Percentiles rank a stretch among this genome's conserved stretches.
phyloP scores from a whole-genome alignment of 1,140 invertebrate species.

The Saccostrea glomerata region DNA sequence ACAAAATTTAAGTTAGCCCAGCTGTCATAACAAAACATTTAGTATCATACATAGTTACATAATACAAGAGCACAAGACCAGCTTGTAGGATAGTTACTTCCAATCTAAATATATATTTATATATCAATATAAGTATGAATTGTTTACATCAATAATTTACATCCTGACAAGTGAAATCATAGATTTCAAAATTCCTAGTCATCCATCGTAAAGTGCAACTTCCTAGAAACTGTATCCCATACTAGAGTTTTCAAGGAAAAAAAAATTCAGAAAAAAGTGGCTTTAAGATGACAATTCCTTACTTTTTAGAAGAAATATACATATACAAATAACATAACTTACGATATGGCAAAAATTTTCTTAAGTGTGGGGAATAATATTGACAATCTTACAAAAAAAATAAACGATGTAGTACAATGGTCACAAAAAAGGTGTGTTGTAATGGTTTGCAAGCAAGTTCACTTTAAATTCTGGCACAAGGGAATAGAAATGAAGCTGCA shows the following conservation, averaged over 20 bases:
- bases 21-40: conserved; percentile 26
- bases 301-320: not conserved
- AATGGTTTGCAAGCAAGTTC: conserved; percentile 15
- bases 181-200: not conserved
- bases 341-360: not conserved
- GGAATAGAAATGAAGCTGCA: conserved; percentile 31
- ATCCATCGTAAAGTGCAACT: not conserved
- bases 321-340: not conserved
- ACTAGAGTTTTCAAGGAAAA: not conserved
- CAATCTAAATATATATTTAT: not conserved
- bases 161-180: conserved; percentile 13
- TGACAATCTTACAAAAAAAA: conserved; percentile 11
- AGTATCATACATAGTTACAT: conserved; percentile 27
- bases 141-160: not conserved
- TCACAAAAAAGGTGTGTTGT: not conserved
- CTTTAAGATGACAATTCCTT: not conserved
- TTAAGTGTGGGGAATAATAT: not conserved
- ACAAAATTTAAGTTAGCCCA: not conserved
- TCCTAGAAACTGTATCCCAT: not conserved
- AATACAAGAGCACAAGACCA: conserved; percentile 25
- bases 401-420: not conserved
- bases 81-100: not conserved
- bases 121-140: not conserved
- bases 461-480: conserved; percentile 17
- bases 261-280: not conserved